Evolutionary conservation across 2,888 invertebrate species (phyloP).

Genomic region (Amaurobius ferox): DNA sequence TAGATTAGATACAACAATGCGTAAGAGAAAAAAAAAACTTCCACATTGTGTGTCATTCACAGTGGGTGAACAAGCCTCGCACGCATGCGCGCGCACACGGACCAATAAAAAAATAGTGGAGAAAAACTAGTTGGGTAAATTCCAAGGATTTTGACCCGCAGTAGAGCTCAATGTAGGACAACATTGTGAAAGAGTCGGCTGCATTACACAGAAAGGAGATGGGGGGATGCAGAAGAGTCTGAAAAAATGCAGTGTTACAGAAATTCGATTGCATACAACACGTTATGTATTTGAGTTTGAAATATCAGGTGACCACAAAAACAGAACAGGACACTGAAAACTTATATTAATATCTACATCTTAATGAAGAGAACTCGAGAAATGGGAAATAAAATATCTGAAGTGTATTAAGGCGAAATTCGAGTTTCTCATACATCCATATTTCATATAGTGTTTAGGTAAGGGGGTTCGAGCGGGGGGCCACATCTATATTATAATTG

Average conservation of each 20-base stretch:
- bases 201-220: neutral
- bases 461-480: no score
- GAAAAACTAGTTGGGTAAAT: constrained; percentile 37
- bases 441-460: no score
- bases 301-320: no score
- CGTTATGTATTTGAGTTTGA: neutral
- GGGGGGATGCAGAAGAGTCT: neutral
- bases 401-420: no score
- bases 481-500: no score
- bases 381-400: no score
- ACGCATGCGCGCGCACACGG: constrained; percentile 4
- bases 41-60: constrained; percentile 3
- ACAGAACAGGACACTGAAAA: no score
- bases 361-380: no score
- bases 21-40: neutral
- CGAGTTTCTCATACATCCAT: no score
- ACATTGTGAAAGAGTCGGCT: constrained; percentile 23
- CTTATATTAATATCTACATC: no score
- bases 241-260: neutral
- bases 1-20: neutral
- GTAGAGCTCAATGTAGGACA: constrained; percentile 40
- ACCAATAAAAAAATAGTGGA: constrained; percentile 1
- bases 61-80: neutral
- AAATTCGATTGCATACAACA: no score
- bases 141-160: constrained; percentile 56